Percentiles rank a stretch among this genome's conserved stretches.
These are phyloP conservation scores for Allophyes oxyacanthae DNA, from an alignment of 2,888 invertebrate species.

Conservation along the genomic window DNA sequence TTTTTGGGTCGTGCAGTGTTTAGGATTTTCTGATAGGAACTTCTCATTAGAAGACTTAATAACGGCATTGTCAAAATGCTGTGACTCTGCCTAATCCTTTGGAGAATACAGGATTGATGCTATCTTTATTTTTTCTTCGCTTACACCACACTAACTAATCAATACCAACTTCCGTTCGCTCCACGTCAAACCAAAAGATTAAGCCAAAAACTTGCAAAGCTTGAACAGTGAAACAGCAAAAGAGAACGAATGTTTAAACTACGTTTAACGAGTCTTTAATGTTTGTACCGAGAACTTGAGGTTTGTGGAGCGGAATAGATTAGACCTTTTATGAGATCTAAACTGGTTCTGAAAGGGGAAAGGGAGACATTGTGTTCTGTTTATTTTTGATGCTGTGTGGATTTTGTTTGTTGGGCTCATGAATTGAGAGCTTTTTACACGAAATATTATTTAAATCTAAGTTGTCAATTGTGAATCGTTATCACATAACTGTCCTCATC, in stretches of 20 bases:
- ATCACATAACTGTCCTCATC: no score
- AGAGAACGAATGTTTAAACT: slow-evolving; percentile 63
- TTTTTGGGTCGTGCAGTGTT: no score
- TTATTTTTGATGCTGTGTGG: slow-evolving; percentile 10
- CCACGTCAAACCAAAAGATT: slow-evolving; percentile 44
- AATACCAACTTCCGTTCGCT: slow-evolving; percentile 20
- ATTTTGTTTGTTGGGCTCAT: slow-evolving; percentile 10
- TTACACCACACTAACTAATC: slow-evolving; percentile 22
- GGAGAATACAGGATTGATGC: no score
- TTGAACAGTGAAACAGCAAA: slow-evolving; percentile 54
- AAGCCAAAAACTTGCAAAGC: slow-evolving; percentile 49
- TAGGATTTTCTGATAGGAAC: no score
- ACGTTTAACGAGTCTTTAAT: slow-evolving; percentile 69
- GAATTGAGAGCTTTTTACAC: slow-evolving; percentile 2
- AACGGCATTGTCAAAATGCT: no score
- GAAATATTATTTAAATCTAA: no score
- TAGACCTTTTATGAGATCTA: slow-evolving; percentile 56
- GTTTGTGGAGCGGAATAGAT: slow-evolving; percentile 60
- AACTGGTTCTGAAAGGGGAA: slow-evolving; percentile 29
- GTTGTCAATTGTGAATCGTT: no score
- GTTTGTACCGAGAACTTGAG: slow-evolving; percentile 54
- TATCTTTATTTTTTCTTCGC: not conserved
- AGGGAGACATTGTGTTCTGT: slow-evolving; percentile 31
- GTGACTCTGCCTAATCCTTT: no score
- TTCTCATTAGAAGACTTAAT: no score